Evolutionary conservation across 2,888 invertebrate species (phyloP).

Genomic region (Drosophila birchii): DNA sequence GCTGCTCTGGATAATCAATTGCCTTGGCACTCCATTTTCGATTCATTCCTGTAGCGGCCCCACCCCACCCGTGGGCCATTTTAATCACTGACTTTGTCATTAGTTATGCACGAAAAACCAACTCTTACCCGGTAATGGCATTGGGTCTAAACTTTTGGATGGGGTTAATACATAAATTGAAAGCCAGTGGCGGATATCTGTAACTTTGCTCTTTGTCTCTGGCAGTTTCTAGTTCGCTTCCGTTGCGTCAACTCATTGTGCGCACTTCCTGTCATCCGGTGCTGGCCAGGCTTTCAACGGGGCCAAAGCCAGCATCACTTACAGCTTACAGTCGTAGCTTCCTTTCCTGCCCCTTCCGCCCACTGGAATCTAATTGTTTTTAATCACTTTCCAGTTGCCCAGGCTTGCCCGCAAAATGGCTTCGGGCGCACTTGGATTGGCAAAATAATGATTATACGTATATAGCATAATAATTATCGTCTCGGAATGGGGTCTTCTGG

Average conservation of each 20-base stretch:
- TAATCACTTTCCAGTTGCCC: slow-evolving; percentile 68
- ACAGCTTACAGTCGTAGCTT: not conserved
- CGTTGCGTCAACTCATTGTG: slow-evolving; percentile 74
- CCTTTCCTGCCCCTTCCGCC: not conserved
- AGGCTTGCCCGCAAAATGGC: slow-evolving; percentile 46
- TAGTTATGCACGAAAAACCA: slow-evolving; percentile 59
- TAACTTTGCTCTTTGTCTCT: slow-evolving; percentile 46
- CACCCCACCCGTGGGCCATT: slow-evolving; percentile 39
- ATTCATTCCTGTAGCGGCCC: not conserved
- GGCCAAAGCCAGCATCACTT: slow-evolving; percentile 21
- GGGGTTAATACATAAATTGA: slow-evolving; percentile 58
- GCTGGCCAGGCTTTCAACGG: slow-evolving; percentile 4
- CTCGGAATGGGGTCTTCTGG: not conserved
- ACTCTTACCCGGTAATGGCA: slow-evolving; percentile 2
- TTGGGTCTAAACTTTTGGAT: not conserved
- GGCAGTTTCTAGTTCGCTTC: slow-evolving; percentile 59
- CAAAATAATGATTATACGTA: slow-evolving; percentile 54
- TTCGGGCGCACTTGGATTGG: slow-evolving; percentile 56
- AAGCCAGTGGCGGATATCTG: slow-evolving; percentile 23
- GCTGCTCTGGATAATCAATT: slow-evolving; percentile 9
- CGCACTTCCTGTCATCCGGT: slow-evolving; percentile 72
- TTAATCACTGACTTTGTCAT: slow-evolving; percentile 63
- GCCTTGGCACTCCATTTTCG: slow-evolving; percentile 9
- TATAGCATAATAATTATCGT: slow-evolving; percentile 52
- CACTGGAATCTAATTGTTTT: slow-evolving; percentile 65